Evolutionary conservation across 2,113 vertebrate genomes (phyloP), one percentile per base, ranked within the genome.

Genomic region (Leptobrachium ailaonicum): DNA sequence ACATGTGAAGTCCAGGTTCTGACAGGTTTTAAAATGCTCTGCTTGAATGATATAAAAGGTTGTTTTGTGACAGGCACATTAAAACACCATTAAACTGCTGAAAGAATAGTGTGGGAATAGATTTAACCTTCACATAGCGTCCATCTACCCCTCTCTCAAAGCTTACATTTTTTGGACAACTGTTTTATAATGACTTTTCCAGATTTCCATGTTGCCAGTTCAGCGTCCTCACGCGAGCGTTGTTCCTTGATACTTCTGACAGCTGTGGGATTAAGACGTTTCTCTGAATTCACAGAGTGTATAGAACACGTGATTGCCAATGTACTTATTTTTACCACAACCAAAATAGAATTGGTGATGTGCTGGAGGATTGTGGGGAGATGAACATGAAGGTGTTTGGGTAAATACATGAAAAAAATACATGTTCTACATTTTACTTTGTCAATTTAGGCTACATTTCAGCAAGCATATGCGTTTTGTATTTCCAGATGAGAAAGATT

Each of bases 11-110:
- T 85, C 75, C 63, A 77, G 77, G 58, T 71, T 87, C 87, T 88
- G 88, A 88, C 86, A 91, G 82, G 84, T 90, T 87, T 88, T 84
- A 89, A 88, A 90, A 90, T 87, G 60, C 86, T 88, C 92, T 89
- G 91, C 92, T 92, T 89, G 90, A 83, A 72, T 87, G 89, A 90
- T 89, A 88, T 89, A 90, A 92, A 93, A 88, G 86, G 84, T 50
- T 84, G 85, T 86, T 91, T 86, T 73, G 93, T 95, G 94, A 95
- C 93, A 94, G 94, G 93, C 92, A 90, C 92, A 94, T 95, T 95
- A 94, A 95, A 95, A 95, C 90, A 88, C 94, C 92, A 95, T 95
- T 95, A 94, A 92, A 93, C 90, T 95, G 93, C 91, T 93, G 94
- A 94, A 93, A 92, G 93, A 94, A 94, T 90, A 92, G 90, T 90